Base-by-base conservation (phyloP, 2,888 invertebrate species). In the Acanthococcus lagerstroemiae region DNA sequence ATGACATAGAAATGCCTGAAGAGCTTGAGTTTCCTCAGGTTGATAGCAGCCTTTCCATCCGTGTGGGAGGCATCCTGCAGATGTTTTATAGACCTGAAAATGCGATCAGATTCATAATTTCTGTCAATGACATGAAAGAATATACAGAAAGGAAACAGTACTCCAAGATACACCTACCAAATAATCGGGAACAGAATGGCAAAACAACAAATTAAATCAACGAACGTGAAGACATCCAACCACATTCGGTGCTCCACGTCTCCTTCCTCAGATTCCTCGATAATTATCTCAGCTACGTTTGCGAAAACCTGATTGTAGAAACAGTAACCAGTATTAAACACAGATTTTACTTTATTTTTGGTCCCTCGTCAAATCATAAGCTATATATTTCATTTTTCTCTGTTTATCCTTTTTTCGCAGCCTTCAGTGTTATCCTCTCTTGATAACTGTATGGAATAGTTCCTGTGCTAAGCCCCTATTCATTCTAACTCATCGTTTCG, bases 1-100 rank as follows among this genome's bases (percentile, higher is more conserved):
- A 97, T 90, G 25, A 97, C 87, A 77, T 99, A 99, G 79, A 97
- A 99, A 76, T 95, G 96, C 44, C 94, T 82, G 79, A 96, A 97
- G 7, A 96, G 79, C 75, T 94, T 93, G 67, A 99, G 79, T 78
- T 97, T 97, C 70, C 87, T 84, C 69, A 99, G 79, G 79, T 94
- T 97, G 65, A 94, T 87, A 15, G 94, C 94, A 15, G 95, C 96
- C 79, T 97, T 99, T 69, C 96, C 97, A 76, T 96, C 96, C 1
- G 93, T 95, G 67, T 86, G 86, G 0, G 95, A 94, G 1, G 96
- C 96, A 76, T 95, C 95, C 76, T 91, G 87, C 69, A 99, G 79
- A 78, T 97, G 96, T 30, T 91, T 83, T 71, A 99, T 97, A 2
- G 96, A 97, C 87, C 87, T 87, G 48, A 9, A 48, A 48, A 48